A percentile compares a stretch with the other conserved stretches of the same genome.
phyloP scores from a whole-genome alignment of 2,113 vertebrate genomes.

The Phylloscopus trochiloides region DNA sequence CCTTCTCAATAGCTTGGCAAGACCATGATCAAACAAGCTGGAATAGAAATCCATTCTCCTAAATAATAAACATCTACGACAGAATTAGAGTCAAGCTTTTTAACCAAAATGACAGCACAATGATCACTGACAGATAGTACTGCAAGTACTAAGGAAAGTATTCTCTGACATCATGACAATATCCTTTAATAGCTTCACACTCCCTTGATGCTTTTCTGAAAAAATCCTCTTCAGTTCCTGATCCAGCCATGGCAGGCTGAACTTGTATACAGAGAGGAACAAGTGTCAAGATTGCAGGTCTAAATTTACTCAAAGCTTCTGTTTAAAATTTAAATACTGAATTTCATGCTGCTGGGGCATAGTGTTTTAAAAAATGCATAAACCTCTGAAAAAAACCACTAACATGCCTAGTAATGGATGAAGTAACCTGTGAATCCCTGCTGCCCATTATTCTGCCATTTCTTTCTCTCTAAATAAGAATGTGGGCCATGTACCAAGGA shows the following conservation, averaged over 20 bases:
- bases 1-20: neutral
- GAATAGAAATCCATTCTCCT: neutral
- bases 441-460: neutral
- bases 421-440: neutral
- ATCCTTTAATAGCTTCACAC: neutral
- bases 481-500: neutral
- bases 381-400: neutral
- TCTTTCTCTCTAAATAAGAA: neutral
- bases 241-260: neutral
- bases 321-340: constrained; percentile 45
- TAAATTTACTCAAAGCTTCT: neutral
- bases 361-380: constrained; percentile 35
- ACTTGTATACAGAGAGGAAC: neutral
- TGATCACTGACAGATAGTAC: neutral
- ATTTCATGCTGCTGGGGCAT: neutral
- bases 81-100: neutral
- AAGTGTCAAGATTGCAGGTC: neutral
- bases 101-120: neutral
- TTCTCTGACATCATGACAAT: neutral
- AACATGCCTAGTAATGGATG: neutral
- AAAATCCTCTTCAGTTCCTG: neutral
- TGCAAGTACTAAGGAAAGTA: neutral
- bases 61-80: neutral
- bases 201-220: neutral
- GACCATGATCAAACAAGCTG: neutral